Conservation (phyloP, 2,797 vertebrate genomes). For the Geotrypetes seraphini region DNA sequence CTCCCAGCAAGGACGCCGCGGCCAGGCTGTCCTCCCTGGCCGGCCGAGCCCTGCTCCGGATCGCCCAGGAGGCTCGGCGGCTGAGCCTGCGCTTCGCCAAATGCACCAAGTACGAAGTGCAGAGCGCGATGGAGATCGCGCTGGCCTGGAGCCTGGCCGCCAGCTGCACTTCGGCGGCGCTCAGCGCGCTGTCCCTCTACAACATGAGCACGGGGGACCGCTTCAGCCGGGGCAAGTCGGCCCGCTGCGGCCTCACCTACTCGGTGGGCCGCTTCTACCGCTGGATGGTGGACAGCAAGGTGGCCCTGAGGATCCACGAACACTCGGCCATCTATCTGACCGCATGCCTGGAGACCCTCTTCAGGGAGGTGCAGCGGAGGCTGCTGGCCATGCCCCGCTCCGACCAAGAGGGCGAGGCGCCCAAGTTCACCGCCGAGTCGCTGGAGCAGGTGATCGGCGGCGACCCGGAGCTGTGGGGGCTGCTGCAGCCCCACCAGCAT, state of each 20-base stretch:
- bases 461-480: constrained; percentile 90
- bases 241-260: constrained; percentile 81
- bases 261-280: constrained; percentile 90
- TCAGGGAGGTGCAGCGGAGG: constrained; percentile 74
- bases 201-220: constrained; percentile 90
- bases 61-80: constrained; percentile 84
- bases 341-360: constrained; percentile 84
- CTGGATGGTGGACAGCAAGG: constrained; percentile 92
- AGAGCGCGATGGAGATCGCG: constrained; percentile 83
- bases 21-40: constrained; percentile 73
- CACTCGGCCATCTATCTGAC: constrained; percentile 93
- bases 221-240: constrained; percentile 84
- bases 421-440: constrained; percentile 69
- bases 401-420: constrained; percentile 57
- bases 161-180: constrained; percentile 72
- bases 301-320: constrained; percentile 85
- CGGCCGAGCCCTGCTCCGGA: constrained; percentile 79
- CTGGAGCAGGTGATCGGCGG: constrained; percentile 80
- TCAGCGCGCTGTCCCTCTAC: constrained; percentile 82
- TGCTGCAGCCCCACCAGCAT: constrained; percentile 81
- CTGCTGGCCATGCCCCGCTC: constrained; percentile 38
- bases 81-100: constrained; percentile 89
- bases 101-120: constrained; percentile 91
- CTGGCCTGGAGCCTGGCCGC: constrained; percentile 80
- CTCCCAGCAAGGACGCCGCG: constrained; percentile 67